Percentiles rank a stretch among this genome's conserved stretches.
These are phyloP conservation scores for Anthopleura sola DNA, from an alignment of 64 coral and sea anemone species.

Conservation along the genomic window DNA sequence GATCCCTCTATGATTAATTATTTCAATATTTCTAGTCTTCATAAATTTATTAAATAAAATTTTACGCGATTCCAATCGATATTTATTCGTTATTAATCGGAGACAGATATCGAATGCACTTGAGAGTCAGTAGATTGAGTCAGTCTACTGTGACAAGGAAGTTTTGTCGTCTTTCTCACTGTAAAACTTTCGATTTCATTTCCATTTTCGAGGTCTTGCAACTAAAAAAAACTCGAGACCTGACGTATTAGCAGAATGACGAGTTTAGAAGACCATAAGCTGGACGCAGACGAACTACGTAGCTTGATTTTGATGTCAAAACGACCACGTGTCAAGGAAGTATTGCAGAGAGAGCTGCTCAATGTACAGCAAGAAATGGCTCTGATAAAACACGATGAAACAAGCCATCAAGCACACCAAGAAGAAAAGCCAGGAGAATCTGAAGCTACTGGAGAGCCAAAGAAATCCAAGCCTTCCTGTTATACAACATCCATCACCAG, in stretches of 20 bases:
- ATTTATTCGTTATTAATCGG: background rate
- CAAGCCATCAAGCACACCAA: background rate
- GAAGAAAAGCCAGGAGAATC: conserved; percentile 32
- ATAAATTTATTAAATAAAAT: background rate
- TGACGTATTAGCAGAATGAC: conserved; percentile 36
- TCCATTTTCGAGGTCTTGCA: background rate
- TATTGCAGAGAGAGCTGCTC: conserved; percentile 65
- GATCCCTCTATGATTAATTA: background rate
- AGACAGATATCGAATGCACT: background rate
- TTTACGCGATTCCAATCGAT: background rate
- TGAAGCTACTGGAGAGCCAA: conserved; percentile 16
- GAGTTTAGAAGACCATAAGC: conserved; percentile 34
- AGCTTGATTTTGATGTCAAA: conserved; percentile 42
- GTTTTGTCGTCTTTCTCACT: background rate
- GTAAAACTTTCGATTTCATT: background rate
- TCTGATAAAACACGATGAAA: conserved; percentile 7
- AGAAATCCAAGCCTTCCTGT: conserved; percentile 5
- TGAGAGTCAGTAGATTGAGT: no score
- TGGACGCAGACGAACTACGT: conserved; percentile 54
- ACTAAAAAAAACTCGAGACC: background rate
- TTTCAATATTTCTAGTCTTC: background rate
- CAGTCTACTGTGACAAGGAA: no score
- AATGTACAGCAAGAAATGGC: conserved; percentile 60
- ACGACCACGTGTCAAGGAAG: conserved; percentile 67
- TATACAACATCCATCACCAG: conserved; percentile 65